A percentile compares a stretch with the other conserved stretches of the same genome.
phyloP scores from a whole-genome alignment of 35 echinoderm and acorn worm species.

The Strongylocentrotus purpuratus region DNA sequence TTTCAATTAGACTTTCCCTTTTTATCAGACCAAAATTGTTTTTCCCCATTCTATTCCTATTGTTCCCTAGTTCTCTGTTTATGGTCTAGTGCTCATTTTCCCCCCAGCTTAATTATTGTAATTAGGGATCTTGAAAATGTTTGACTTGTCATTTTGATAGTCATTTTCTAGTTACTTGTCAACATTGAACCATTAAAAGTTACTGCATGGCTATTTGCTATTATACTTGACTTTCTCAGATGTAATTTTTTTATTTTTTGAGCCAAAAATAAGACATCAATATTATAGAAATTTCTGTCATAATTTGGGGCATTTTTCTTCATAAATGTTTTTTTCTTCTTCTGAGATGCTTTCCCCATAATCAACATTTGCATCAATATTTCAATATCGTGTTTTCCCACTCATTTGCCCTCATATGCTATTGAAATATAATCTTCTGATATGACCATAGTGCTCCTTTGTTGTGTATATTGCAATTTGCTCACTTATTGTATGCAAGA shows the following conservation, averaged over 20 bases:
- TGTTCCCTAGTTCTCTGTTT: neutral
- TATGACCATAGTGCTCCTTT: neutral
- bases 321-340: neutral
- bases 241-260: neutral
- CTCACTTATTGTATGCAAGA: slow-evolving; percentile 5
- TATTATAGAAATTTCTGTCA: neutral
- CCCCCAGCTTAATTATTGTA: no score
- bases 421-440: neutral
- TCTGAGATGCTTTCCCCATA: neutral
- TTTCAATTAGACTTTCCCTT: neutral
- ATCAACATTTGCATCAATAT: neutral
- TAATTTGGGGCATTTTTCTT: neutral
- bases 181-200: neutral
- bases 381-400: neutral
- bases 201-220: neutral
- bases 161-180: neutral
- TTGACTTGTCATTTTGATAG: neutral
- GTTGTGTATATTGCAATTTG: neutral
- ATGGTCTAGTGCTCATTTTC: neutral
- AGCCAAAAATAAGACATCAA: neutral
- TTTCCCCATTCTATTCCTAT: neutral
- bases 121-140: neutral
- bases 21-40: neutral
- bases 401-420: neutral
- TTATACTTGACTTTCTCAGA: neutral